phyloP scores from a whole-genome alignment of 2,113 vertebrate species.

The Edolisoma coerulescens region DNA sequence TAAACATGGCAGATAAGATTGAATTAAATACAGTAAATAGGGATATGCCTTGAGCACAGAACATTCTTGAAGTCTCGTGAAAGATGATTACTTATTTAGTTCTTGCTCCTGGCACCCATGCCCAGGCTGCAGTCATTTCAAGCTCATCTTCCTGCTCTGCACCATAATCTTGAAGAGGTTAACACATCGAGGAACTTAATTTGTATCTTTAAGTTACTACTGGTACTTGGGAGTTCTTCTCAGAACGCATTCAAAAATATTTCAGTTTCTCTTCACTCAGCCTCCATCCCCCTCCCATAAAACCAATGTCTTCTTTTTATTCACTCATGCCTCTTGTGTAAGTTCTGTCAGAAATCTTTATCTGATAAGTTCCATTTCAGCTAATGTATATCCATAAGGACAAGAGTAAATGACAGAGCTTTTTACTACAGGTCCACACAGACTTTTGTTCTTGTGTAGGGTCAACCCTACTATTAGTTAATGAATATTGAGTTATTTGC shows the following conservation, averaged over 20 bases:
- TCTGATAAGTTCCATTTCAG: background rate
- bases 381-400: background rate
- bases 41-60: background rate
- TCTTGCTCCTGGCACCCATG: background rate
- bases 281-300: background rate
- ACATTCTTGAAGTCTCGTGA: background rate
- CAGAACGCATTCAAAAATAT: rapidly evolving
- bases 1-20: background rate
- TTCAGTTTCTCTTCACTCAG: background rate
- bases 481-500: background rate
- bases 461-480: background rate
- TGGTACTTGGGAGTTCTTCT: background rate
- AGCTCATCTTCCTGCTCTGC: background rate
- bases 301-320: background rate
- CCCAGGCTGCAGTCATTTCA: background rate
- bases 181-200: background rate
- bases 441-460: background rate
- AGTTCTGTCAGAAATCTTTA: background rate
- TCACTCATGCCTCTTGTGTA: background rate
- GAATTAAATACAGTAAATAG: background rate
- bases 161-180: background rate
- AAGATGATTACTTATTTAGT: background rate
- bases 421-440: background rate
- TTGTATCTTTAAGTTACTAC: background rate
- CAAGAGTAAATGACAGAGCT: background rate